Percentiles rank a stretch among this genome's conserved stretches.
Conservation (phyloP, 1,140 invertebrate species). For the Chlorops oryzae region DNA sequence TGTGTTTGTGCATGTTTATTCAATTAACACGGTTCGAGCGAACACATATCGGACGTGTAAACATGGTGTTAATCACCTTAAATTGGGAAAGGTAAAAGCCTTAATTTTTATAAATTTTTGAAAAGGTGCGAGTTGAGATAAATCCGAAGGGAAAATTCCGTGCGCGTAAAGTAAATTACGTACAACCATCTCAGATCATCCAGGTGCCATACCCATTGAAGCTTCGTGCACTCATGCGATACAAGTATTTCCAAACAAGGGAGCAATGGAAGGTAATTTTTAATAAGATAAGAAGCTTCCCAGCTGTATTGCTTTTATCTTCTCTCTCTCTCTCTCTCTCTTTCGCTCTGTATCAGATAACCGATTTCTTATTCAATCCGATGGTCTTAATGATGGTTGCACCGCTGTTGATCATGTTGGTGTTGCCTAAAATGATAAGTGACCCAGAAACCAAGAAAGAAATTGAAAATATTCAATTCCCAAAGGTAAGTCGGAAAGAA, state of each 20-base stretch:
- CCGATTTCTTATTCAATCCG: constrained; percentile 92
- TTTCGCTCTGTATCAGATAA: constrained; percentile 51
- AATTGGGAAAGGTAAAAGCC: background rate
- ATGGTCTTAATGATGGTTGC: constrained; percentile 98
- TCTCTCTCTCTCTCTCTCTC: background rate
- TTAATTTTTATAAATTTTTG: background rate
- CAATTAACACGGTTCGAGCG: too few relatives aligned
- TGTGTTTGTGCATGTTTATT: too few relatives aligned
- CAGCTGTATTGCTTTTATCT: background rate
- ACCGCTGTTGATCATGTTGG: constrained; percentile 83
- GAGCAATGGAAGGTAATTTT: constrained; percentile 77
- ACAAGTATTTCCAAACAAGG: constrained; percentile 86
- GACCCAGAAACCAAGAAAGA: constrained; percentile 93
- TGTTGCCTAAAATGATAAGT: constrained; percentile 94
- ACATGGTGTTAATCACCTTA: background rate
- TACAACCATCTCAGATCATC: constrained; percentile 82
- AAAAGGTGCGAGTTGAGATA: constrained; percentile 80
- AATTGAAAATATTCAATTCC: constrained; percentile 71
- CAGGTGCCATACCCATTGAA: constrained; percentile 88
- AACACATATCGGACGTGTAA: too few relatives aligned
- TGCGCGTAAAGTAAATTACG: constrained; percentile 88
- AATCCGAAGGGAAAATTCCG: constrained; percentile 94
- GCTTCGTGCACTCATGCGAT: constrained; percentile 73
- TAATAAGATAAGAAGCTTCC: background rate
- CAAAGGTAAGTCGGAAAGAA: constrained; percentile 21